These are phyloP conservation scores for Drosophila tsacasi DNA, from an alignment of 1,140 invertebrate genomes.

Conservation along the genomic window DNA sequence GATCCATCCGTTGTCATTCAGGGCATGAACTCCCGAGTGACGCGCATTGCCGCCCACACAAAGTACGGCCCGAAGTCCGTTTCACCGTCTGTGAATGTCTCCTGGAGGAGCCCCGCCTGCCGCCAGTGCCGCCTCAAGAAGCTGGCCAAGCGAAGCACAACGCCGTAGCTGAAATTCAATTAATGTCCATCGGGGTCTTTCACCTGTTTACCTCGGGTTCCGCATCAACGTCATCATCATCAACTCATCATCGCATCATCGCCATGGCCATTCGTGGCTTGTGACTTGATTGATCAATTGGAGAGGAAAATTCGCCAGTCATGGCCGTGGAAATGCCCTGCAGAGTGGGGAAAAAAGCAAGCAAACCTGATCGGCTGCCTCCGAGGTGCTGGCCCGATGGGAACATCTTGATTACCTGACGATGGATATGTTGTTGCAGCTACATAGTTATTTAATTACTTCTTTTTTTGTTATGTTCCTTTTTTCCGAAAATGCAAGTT, in stretches of 20 bases:
- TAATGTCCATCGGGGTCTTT: conserved; percentile 16
- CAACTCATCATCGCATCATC: too few relatives aligned
- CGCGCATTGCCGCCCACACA: too few relatives aligned
- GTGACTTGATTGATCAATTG: conserved; percentile 66
- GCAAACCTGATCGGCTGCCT: conserved; percentile 15
- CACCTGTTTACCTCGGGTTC: background rate
- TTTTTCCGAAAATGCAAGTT: background rate
- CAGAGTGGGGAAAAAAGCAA: conserved; percentile 6
- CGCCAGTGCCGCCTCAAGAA: background rate
- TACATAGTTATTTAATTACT: background rate
- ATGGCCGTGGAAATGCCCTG: conserved; percentile 18
- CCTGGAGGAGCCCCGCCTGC: background rate
- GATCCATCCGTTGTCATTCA: conserved; percentile 37
- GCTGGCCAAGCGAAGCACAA: background rate
- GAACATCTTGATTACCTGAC: conserved; percentile 16
- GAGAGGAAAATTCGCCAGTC: conserved; percentile 38
- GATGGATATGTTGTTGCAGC: too few relatives aligned
- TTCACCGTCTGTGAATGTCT: background rate
- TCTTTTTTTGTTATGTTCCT: background rate
- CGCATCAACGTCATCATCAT: background rate
- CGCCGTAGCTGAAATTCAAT: conserved; percentile 1
- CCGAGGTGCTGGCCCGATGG: background rate
- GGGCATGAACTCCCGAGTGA: conserved; percentile 18
- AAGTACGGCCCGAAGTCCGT: too few relatives aligned
- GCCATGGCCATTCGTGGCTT: conserved; percentile 1